Percentiles rank a stretch among this genome's conserved stretches.
Evolutionary conservation across 2,113 vertebrate genomes (phyloP).

Genomic region (Neogobius melanostomus): DNA sequence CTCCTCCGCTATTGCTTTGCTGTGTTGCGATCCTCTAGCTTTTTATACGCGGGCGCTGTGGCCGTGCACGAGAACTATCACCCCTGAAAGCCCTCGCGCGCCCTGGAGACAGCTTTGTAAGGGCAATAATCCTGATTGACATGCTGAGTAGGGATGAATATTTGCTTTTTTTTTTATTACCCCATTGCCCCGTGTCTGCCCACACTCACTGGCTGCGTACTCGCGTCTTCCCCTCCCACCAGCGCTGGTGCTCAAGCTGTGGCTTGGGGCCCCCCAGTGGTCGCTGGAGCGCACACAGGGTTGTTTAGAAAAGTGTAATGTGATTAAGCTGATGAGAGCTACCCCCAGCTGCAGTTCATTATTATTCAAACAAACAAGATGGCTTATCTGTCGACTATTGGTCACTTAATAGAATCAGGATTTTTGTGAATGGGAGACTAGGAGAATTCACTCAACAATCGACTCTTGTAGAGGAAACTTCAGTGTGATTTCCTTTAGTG

Average conservation of each 20-base stretch:
- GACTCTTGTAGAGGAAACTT: background rate
- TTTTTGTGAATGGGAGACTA: background rate
- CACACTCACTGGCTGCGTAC: slow-evolving; percentile 75
- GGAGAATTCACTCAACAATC: background rate
- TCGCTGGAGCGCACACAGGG: slow-evolving; percentile 1
- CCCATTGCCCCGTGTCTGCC: slow-evolving; percentile 64
- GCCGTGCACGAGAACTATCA: slow-evolving; percentile 24
- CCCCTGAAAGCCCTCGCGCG: slow-evolving; percentile 44
- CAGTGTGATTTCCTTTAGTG: background rate
- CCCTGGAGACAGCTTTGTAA: slow-evolving; percentile 76
- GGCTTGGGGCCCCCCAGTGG: slow-evolving; percentile 36
- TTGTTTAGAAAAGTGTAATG: background rate
- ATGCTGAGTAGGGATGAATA: slow-evolving; percentile 84
- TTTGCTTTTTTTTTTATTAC: slow-evolving; percentile 54
- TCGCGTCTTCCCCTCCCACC: slow-evolving; percentile 40
- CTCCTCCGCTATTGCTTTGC: slow-evolving; percentile 29
- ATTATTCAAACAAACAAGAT: background rate
- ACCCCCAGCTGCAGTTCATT: background rate
- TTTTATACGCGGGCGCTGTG: slow-evolving; percentile 51
- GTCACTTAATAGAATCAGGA: background rate
- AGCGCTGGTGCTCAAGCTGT: slow-evolving; percentile 37
- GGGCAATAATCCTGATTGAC: slow-evolving; percentile 95
- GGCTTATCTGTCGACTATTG: background rate
- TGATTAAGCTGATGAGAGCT: slow-evolving; percentile 2
- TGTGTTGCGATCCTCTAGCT: slow-evolving; percentile 24